phyloP scores from a whole-genome alignment of 2,888 invertebrate species.

The Nomada lathburiana region DNA sequence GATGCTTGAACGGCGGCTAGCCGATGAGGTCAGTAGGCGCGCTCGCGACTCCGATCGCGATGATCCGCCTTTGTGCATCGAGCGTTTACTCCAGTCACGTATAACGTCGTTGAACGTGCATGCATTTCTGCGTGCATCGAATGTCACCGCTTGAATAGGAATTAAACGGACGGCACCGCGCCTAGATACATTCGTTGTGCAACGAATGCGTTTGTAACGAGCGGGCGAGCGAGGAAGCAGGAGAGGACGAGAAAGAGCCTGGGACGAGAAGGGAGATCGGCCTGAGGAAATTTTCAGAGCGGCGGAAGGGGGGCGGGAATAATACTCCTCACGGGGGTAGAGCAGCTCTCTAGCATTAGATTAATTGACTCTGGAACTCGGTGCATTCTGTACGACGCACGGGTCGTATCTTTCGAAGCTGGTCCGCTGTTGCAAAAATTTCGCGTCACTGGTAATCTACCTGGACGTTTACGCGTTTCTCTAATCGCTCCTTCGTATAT shows the following conservation, averaged over 20 bases:
- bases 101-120: slow-evolving; percentile 28
- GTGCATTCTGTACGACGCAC: slow-evolving; percentile 29
- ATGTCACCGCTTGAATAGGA: slow-evolving; percentile 66
- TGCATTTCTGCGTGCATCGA: slow-evolving; percentile 51
- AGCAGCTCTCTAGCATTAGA: no score
- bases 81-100: slow-evolving; percentile 46
- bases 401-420: slow-evolving; percentile 10
- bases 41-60: background rate
- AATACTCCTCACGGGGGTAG: slow-evolving; percentile 5
- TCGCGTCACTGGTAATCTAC: slow-evolving; percentile 41
- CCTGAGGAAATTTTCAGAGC: background rate
- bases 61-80: slow-evolving; percentile 24
- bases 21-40: slow-evolving; percentile 21
- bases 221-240: background rate
- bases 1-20: background rate
- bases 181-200: slow-evolving; percentile 76
- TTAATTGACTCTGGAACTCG: slow-evolving; percentile 72
- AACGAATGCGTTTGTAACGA: slow-evolving; percentile 64
- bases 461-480: slow-evolving; percentile 1
- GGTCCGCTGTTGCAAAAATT: slow-evolving; percentile 1
- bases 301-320: background rate
- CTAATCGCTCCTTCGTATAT: background rate
- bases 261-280: background rate
- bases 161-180: slow-evolving; percentile 75
- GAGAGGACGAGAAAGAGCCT: slow-evolving; percentile 2